These are phyloP conservation scores for Ectemnius cavifrons DNA, from an alignment of 2,888 invertebrate genomes.

Conservation along the genomic window DNA sequence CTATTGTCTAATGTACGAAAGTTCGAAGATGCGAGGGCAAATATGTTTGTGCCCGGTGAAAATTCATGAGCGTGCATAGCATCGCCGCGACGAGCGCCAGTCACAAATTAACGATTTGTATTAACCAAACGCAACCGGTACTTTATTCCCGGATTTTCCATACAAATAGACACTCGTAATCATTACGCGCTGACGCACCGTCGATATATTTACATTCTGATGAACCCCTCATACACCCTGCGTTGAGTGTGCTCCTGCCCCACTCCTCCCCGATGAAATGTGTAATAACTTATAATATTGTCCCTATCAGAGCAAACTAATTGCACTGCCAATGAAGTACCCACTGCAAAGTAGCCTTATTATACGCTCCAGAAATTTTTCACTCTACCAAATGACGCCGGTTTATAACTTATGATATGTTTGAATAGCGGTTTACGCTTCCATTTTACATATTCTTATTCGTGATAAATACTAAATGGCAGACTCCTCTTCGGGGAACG, in stretches of 20 bases:
- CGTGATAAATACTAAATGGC: no score
- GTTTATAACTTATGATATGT: no score
- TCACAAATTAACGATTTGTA: slow-evolving; percentile 53
- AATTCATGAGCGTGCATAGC: slow-evolving; percentile 36
- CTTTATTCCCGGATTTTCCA: slow-evolving; percentile 51
- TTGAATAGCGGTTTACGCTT: no score
- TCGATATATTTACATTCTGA: slow-evolving; percentile 51
- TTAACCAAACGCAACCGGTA: slow-evolving; percentile 54
- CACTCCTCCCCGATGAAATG: slow-evolving; percentile 21
- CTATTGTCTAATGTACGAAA: slow-evolving; percentile 5
- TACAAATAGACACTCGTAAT: slow-evolving; percentile 52
- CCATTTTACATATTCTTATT: no score
- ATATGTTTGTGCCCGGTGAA: slow-evolving; percentile 56
- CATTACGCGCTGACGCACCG: slow-evolving; percentile 33
- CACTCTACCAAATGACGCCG: no score
- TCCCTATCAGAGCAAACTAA: slow-evolving; percentile 30
- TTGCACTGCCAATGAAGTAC: slow-evolving; percentile 15
- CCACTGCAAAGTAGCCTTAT: slow-evolving; percentile 23
- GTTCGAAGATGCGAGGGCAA: slow-evolving; percentile 34
- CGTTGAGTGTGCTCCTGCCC: no score
- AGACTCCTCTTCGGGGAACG: no score
- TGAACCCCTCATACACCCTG: slow-evolving; percentile 43
- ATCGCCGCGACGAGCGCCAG: slow-evolving; percentile 18
- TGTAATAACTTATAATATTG: slow-evolving; percentile 47
- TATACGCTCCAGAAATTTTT: slow-evolving; percentile 26